These are phyloP conservation scores for Cataglyphis altisquamis DNA, from an alignment of 2,888 invertebrate species.

Conservation along the genomic window DNA sequence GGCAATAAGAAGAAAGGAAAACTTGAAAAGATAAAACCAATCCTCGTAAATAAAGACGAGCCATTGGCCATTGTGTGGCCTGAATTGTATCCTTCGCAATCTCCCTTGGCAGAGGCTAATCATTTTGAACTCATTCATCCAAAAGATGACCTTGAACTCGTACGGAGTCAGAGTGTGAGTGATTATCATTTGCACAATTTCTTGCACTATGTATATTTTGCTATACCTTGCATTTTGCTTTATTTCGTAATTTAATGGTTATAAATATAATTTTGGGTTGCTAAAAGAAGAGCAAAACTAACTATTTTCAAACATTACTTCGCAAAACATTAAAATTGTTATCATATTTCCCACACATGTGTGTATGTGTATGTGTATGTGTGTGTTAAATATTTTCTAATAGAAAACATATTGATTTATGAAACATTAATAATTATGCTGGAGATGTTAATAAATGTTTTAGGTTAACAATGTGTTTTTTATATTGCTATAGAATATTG, in stretches of 20 bases:
- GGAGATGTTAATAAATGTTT: conserved; percentile 12
- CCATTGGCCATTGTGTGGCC: conserved; percentile 86
- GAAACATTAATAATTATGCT: background rate
- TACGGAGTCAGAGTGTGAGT: conserved; percentile 87
- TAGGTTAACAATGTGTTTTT: conserved; percentile 18
- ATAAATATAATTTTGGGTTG: background rate
- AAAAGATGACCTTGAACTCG: conserved; percentile 91
- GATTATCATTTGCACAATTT: conserved; percentile 47
- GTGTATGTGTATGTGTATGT: background rate
- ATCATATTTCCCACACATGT: background rate
- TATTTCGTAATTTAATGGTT: background rate
- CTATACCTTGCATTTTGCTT: conserved; percentile 48
- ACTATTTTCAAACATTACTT: background rate
- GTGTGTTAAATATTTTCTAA: background rate
- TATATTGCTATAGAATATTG: background rate
- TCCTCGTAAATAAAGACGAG: conserved; percentile 92
- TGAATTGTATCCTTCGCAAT: conserved; percentile 84
- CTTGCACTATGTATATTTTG: conserved; percentile 31
- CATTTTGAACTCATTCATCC: conserved; percentile 93
- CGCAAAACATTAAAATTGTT: conserved; percentile 12
- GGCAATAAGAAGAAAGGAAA: conserved; percentile 90
- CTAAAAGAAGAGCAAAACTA: background rate
- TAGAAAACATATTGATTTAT: background rate
- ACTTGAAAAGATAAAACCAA: conserved; percentile 91
- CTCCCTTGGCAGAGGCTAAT: conserved; percentile 87